A percentile compares a stretch with the other conserved stretches of the same genome.
These are phyloP conservation scores for Zophobas morio DNA, from an alignment of 1,140 invertebrate genomes.

Conservation along the genomic window DNA sequence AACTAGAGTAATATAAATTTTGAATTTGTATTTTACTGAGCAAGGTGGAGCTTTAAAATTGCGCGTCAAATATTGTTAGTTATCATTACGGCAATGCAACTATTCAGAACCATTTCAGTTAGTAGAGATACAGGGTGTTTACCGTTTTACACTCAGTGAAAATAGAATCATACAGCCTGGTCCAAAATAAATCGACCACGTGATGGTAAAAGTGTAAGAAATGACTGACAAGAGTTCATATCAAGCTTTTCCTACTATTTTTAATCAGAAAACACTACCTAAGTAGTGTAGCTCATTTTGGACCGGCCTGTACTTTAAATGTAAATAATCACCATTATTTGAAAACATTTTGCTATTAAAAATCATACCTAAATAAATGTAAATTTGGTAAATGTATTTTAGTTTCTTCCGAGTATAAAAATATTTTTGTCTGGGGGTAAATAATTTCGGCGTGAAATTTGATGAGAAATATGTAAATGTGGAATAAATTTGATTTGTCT, in stretches of 20 bases:
- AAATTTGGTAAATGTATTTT: constrained; percentile 33
- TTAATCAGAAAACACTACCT: not conserved
- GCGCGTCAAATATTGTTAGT: constrained; percentile 19
- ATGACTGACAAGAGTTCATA: constrained; percentile 18
- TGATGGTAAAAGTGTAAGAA: not conserved
- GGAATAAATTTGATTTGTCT: constrained; percentile 34
- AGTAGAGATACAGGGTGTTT: constrained; percentile 32
- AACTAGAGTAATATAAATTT: constrained; percentile 30
- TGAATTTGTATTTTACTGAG: constrained; percentile 44
- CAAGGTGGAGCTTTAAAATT: constrained; percentile 54
- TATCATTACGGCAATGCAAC: not conserved
- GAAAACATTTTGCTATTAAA: not conserved
- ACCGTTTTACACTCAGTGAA: constrained; percentile 13
- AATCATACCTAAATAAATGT: not conserved
- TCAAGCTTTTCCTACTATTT: constrained; percentile 1
- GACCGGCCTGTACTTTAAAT: constrained; percentile 26
- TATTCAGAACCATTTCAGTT: constrained; percentile 27
- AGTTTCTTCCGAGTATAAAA: constrained; percentile 29
- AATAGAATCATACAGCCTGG: constrained; percentile 26
- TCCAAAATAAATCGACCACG: constrained; percentile 17
- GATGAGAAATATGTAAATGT: constrained; percentile 37
- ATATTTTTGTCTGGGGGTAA: constrained; percentile 21
- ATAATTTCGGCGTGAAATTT: constrained; percentile 13
- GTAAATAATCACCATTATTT: constrained; percentile 11
- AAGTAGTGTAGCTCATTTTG: constrained; percentile 17